Evolutionary conservation across 2,888 invertebrate genomes (phyloP).

Genomic region (Chloroclysta siterata): DNA sequence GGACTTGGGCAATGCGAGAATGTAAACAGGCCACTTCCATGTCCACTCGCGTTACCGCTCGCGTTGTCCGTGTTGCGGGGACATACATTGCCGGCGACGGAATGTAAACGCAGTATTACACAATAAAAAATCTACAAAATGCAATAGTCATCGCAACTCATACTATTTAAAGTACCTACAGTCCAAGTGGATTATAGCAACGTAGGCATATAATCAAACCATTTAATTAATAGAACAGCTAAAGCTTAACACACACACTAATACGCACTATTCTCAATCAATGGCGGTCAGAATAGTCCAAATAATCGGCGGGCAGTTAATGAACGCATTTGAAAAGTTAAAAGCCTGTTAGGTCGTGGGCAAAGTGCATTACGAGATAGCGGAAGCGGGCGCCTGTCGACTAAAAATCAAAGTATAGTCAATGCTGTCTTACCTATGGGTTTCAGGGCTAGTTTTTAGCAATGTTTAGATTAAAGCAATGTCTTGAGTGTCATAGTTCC

Average conservation of each 20-base stretch:
- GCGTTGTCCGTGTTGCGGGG: no score
- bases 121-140: no score
- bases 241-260: conserved; percentile 51
- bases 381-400: not conserved
- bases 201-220: conserved; percentile 37
- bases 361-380: conserved; percentile 2
- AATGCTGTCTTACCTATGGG: no score
- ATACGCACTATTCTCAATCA: conserved; percentile 67
- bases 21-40: no score
- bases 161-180: conserved; percentile 18
- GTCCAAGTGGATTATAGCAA: conserved; percentile 35
- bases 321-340: conserved; percentile 82
- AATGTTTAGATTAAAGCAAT: no score
- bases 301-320: conserved; percentile 73
- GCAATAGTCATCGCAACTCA: not conserved
- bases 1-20: no score
- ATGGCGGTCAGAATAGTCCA: conserved; percentile 57
- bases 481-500: no score
- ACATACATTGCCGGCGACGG: no score
- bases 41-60: no score
- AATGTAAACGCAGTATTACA: no score
- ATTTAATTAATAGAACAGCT: conserved; percentile 58
- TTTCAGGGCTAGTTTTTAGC: no score
- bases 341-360: conserved; percentile 59
- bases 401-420: not conserved